Percentiles rank a stretch among this genome's conserved stretches.
Evolutionary conservation across 2,888 invertebrate genomes (phyloP).

Genomic region (Pyralis farinalis): DNA sequence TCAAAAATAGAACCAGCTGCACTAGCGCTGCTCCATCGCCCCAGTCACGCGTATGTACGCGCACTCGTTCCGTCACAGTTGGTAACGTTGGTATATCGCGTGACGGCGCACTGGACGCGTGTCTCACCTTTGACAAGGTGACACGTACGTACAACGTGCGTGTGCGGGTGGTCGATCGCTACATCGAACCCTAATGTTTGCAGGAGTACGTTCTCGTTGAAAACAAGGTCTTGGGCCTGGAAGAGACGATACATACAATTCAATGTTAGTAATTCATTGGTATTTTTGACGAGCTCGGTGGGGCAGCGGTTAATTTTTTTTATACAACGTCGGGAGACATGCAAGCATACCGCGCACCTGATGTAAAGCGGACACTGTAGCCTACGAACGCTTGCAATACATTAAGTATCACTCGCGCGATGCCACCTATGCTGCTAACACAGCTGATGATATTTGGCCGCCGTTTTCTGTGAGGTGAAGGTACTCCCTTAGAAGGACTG

Average conservation of each 20-base stretch:
- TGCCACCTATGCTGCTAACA: too few relatives aligned
- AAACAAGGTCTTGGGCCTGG: slow-evolving; percentile 95
- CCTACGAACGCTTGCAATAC: too few relatives aligned
- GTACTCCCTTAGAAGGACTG: too few relatives aligned
- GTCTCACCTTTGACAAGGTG: slow-evolving; percentile 95
- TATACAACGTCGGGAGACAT: too few relatives aligned
- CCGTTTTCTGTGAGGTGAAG: too few relatives aligned
- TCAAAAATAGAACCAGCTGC: slow-evolving; percentile 19
- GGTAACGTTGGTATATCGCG: slow-evolving; percentile 18
- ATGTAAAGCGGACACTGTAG: too few relatives aligned
- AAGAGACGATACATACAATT: slow-evolving; percentile 19
- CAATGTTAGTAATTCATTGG: too few relatives aligned
- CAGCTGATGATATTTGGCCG: too few relatives aligned
- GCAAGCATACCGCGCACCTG: too few relatives aligned
- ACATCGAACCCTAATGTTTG: slow-evolving; percentile 99
- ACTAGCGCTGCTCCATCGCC: slow-evolving; percentile 6
- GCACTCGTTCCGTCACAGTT: slow-evolving; percentile 13
- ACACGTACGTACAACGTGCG: slow-evolving; percentile 97
- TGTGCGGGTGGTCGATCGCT: slow-evolving; percentile 98
- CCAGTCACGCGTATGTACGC: slow-evolving; percentile 8
- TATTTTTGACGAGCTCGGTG: too few relatives aligned
- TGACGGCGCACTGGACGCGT: slow-evolving; percentile 31
- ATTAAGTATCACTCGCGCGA: too few relatives aligned
- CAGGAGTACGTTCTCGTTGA: slow-evolving; percentile 97
- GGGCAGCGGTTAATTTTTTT: too few relatives aligned